These are phyloP conservation scores for Guaruba guarouba DNA, from an alignment of 2,113 vertebrate species.

Conservation along the genomic window DNA sequence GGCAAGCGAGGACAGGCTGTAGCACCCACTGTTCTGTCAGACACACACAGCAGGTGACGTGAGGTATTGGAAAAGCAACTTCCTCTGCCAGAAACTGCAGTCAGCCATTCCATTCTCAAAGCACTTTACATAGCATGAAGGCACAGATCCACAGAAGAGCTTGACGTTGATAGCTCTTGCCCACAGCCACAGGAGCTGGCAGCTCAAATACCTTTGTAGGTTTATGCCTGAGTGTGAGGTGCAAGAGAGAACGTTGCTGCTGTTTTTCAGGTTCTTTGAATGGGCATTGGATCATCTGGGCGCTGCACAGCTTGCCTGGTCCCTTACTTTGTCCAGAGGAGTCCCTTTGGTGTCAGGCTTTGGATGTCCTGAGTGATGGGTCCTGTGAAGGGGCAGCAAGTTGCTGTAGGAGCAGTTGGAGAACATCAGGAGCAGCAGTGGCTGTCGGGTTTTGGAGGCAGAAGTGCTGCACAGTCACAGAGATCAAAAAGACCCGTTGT, in stretches of 20 bases:
- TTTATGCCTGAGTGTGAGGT: background rate
- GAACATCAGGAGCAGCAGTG: accelerated
- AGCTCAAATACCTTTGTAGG: background rate
- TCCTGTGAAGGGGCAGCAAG: background rate
- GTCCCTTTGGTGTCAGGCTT: background rate
- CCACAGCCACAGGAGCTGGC: background rate
- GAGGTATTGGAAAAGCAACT: background rate
- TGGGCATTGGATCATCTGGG: background rate
- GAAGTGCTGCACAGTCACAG: accelerated
- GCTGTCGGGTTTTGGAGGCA: background rate
- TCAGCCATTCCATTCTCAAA: background rate
- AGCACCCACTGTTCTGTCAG: background rate
- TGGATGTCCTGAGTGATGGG: accelerated
- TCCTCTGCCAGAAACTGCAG: background rate
- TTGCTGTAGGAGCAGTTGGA: background rate
- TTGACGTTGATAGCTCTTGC: accelerated
- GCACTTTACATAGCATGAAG: conserved; percentile 27
- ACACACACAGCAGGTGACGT: background rate
- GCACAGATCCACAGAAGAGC: background rate
- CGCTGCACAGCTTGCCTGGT: accelerated
- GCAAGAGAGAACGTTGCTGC: background rate
- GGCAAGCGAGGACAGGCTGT: background rate
- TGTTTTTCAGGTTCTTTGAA: background rate
- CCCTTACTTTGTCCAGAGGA: background rate
- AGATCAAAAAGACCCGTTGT: background rate